phyloP scores from a whole-genome alignment of 2,113 vertebrate species.

The Argyrosomus japonicus region DNA sequence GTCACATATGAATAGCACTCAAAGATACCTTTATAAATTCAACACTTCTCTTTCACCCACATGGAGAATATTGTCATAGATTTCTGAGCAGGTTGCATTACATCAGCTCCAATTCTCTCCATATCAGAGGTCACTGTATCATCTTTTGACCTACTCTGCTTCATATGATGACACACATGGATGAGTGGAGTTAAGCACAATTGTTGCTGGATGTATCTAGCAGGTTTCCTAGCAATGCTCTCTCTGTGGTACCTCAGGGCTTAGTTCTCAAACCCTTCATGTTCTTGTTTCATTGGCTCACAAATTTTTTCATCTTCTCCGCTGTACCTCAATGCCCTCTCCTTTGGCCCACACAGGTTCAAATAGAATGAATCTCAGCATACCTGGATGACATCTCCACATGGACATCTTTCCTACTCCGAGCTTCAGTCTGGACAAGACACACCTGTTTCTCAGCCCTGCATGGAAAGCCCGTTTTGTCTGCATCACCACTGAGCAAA shows the following conservation, averaged over 20 bases:
- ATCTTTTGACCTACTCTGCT: conserved; percentile 1
- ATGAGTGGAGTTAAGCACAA: conserved; percentile 1
- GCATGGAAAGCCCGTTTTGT: neutral
- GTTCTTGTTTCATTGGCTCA: conserved; percentile 7
- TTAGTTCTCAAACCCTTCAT: neutral
- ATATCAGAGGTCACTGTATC: neutral
- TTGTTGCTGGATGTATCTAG: neutral
- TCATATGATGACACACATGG: neutral
- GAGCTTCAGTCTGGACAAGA: conserved; percentile 1
- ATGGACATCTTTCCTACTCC: neutral
- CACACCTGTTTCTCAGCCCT: neutral
- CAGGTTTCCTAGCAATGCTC: neutral
- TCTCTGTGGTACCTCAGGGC: neutral
- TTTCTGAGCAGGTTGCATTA: neutral
- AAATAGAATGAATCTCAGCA: neutral
- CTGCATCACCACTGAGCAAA: neutral
- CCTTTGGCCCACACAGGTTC: neutral
- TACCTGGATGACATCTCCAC: neutral
- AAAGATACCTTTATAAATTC: conserved; percentile 1
- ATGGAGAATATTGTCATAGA: neutral
- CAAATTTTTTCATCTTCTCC: neutral
- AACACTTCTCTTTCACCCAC: neutral
- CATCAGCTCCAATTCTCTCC: neutral
- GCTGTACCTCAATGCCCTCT: neutral
- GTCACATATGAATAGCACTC: neutral